Evolutionary conservation across 1,140 invertebrate species (phyloP), one percentile per base, ranked within the genome.

Genomic region (Carposina sasakii): DNA sequence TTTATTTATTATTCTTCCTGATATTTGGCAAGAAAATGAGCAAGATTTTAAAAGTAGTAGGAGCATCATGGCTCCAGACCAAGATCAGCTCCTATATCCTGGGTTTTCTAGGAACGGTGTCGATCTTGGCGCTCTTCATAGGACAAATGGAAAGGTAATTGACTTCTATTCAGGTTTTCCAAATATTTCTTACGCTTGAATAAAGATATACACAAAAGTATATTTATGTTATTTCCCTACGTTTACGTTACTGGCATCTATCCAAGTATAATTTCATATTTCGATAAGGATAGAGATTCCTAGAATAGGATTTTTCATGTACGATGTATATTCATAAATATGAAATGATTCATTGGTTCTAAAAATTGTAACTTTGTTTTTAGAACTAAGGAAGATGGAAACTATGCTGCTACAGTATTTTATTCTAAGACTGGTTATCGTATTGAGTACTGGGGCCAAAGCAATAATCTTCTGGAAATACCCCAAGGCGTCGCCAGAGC

Each of bases 391-490:
- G 88, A 91, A 64, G 91, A 93, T 86, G 91, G 91, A 46, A 92
- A 89, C 24, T 91, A 90, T 57, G 86, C 90, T 24, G 92, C 91
- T 44, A 92, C 90, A 17, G 90, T 91, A 16, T 88, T 87, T 67
- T 92, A 90, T 88, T 89, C 87, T 37, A 88, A 89, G 58, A 86
- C 87, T 47, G 89, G 90, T 50, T 92, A 90, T 64, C 86, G 87
- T 6, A 90, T 92, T 31, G 89, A 92, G 65, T 92, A 90, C 71
- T 93, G 91, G 90, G 91, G 91, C 23, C 91, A 93, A 76, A 90
- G 90, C 55, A 93, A 92, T 57, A 87, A 92, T 67, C 76, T 92
- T 24, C 67, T 82, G 10, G 81, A 86, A 40, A 84, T 93, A 44
- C 87, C 87, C 20, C 81, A 82, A 50, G 90, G 90, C 24, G 90